Base-by-base conservation (phyloP, 2,888 invertebrate genomes). In the Iphiclides podalirius region DNA sequence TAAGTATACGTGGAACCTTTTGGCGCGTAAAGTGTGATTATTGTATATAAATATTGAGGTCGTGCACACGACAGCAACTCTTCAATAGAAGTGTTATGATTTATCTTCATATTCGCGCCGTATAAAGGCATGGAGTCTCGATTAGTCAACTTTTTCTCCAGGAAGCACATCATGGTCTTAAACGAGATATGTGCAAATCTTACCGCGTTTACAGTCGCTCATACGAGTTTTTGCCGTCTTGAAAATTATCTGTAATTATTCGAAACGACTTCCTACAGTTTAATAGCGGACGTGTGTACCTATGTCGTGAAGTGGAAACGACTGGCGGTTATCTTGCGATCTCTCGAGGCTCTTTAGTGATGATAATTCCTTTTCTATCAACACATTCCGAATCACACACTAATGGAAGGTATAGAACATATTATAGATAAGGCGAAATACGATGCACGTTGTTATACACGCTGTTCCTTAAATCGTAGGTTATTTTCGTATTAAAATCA, bases 201-300 rank as follows among this genome's bases (percentile, higher is more conserved):
- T 64, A 64, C 55, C 48, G 47, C 20, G 46, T 57, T 57, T 59
- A 57, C 59, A 58, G 58, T 45, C 57, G 60, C 54, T 44, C 52
- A 48, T 57, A 56, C 55, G 52, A 59, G 64, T 75, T 75, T 72
- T 72, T 75, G 63, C 64, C 48, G 59, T 61, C 61, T 66, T 65
- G 67, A 67, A 75, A 78, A 77, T 74, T 67, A 61, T 61, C 66
- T 66, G 67, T 76, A 79, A 77, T 77, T 74, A 67, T 64, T 63
- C 50, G 50, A 59, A 75, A 72, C 70, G 59, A 74, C 75, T 81
- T 79, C 79, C 79, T 75, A 62, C 64, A 64, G 52, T 52, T 37
- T 61, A 61, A 48, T 43, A 52, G 58, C 65, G 55, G 64, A 63
- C 62, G 67, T 62, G 6, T 20, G 20, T 20, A 20, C 20, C 6